Base-by-base conservation (phyloP, 2,888 invertebrate genomes). In the Acleris emargana region DNA sequence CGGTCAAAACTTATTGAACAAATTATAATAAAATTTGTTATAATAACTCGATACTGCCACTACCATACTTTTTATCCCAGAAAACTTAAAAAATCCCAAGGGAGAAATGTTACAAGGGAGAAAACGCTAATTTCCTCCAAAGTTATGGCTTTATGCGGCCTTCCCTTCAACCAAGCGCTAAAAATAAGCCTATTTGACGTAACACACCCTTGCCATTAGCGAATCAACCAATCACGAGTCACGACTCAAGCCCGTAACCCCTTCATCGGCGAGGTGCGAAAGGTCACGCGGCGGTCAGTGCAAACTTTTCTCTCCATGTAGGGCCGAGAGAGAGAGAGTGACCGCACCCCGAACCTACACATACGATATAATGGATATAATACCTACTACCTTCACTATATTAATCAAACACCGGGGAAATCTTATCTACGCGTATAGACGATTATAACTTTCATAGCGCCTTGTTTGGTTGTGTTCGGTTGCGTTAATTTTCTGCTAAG, bases 221-320 rank as follows among this genome's bases (percentile, higher is more conserved):
- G 20, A 54, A 54, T 22, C 18, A 20, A 42, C 42, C 42, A 54
- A 42, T 54, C 42, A 54, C 20, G 20, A 42, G 38, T 54, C 54
- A 42, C 22, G 16, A 54, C 7, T 42, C 38, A n/a, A 54, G 7
- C 54, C 54, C 18, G 20, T 22, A 18, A 53, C 58, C 58, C 32
- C 49, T 47, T 59, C 64, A 59, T 64, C 58, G 25, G 64, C 64
- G 54, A 57, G 60, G 66, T 66, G 66, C 57, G 50, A 66, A 64
- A 66, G 66, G 66, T 66, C 66, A 38, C 17, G 25, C 18, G 38
- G 43, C 60, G 57, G 66, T 57, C 66, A 64, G 59, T 51, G 51
- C 60, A 51, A 59, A 60, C 64, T 59, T 66, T 61, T 66, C 66
- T 66, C 66, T 57, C 66, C 66, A 66, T 66, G 55, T 66, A 66